These are phyloP conservation scores for Drosophila nebulosa DNA, from an alignment of 1,140 invertebrate genomes.

Conservation along the genomic window DNA sequence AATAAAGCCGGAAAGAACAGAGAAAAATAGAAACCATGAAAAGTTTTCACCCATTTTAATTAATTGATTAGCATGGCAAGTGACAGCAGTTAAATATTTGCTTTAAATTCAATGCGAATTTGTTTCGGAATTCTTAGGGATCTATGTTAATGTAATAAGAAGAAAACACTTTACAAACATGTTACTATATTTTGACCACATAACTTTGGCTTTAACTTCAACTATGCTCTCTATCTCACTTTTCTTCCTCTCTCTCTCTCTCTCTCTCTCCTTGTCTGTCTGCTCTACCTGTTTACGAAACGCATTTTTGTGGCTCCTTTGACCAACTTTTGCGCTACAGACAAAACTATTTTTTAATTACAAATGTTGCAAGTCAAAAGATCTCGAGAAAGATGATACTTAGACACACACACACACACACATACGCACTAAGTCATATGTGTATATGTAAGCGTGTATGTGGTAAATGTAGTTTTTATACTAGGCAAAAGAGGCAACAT, in stretches of 20 bases:
- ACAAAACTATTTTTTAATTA: conserved; percentile 73
- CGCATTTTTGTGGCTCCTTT: conserved; percentile 3
- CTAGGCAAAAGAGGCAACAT: conserved; percentile 56
- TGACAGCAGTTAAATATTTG: conserved; percentile 40
- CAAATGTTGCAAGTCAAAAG: conserved; percentile 55
- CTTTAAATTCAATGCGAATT: neutral
- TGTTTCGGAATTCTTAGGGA: neutral
- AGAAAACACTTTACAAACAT: no score
- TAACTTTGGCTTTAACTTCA: neutral
- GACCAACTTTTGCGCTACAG: conserved; percentile 8
- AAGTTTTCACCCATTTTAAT: conserved; percentile 32
- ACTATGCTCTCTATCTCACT: no score
- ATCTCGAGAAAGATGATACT: conserved; percentile 49
- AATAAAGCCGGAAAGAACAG: neutral
- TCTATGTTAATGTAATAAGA: no score
- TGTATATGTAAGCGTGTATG: neutral
- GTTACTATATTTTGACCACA: no score
- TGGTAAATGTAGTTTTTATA: conserved; percentile 38
- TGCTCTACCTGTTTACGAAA: neutral
- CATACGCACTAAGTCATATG: conserved; percentile 24
- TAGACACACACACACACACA: neutral
- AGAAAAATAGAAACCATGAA: neutral
- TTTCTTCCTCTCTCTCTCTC: neutral
- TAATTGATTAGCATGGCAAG: conserved; percentile 52
- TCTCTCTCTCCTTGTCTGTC: neutral